phyloP scores from a whole-genome alignment of 2,113 vertebrate species.

The Catharus minimus region DNA sequence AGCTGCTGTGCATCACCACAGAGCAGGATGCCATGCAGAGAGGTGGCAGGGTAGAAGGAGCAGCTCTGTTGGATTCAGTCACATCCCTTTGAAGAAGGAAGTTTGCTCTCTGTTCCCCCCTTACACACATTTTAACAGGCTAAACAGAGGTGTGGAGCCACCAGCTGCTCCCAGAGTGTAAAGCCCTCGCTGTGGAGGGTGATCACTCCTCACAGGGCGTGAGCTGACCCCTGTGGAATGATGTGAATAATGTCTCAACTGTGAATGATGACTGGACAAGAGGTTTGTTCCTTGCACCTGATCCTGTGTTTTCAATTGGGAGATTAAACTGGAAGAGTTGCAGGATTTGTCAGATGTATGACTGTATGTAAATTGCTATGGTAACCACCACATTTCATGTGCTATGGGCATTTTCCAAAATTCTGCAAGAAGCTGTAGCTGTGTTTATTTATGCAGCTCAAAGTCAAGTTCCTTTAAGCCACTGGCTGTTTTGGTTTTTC shows the following conservation, averaged over 20 bases:
- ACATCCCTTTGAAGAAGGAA: not conserved
- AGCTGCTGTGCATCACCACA: not conserved
- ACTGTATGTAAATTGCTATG: not conserved
- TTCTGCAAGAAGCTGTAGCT: slow-evolving; percentile 1
- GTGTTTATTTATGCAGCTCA: not conserved
- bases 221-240: not conserved
- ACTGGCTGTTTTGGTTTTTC: not conserved
- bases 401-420: not conserved
- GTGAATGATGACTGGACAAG: not conserved
- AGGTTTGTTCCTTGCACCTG: not conserved
- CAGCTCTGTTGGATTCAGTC: not conserved
- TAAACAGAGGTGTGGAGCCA: not conserved
- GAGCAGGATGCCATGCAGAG: not conserved
- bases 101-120: not conserved
- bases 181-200: not conserved
- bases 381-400: not conserved
- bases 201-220: rapidly evolving
- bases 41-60: not conserved
- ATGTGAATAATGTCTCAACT: not conserved
- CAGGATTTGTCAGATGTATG: not conserved
- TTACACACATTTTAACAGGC: not conserved
- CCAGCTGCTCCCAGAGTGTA: not conserved
- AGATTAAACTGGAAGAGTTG: not conserved
- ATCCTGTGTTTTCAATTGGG: not conserved
- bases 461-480: slow-evolving; percentile 4